Evolutionary conservation across 2,797 vertebrate species (phyloP).

Genomic region (Menidia menidia): DNA sequence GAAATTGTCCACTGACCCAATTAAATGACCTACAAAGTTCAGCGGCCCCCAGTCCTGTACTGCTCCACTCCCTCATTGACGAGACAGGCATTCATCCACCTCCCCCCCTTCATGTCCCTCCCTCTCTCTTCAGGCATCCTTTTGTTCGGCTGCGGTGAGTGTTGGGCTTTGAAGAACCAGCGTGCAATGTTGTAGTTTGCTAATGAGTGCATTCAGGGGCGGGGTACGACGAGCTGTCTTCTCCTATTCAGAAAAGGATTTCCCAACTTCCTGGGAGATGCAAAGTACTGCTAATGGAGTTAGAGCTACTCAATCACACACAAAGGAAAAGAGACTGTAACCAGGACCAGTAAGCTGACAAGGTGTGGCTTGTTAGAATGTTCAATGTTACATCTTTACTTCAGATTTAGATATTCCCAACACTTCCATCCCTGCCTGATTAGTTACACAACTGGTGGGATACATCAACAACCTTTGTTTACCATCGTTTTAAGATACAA

Average conservation of each 20-base stretch:
- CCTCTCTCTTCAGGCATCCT: slow-evolving; percentile 53
- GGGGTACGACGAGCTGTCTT: slow-evolving; percentile 33
- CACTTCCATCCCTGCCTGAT: slow-evolving; percentile 1
- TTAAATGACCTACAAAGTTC: slow-evolving; percentile 84
- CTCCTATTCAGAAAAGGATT: slow-evolving; percentile 53
- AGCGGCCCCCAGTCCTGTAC: slow-evolving; percentile 28
- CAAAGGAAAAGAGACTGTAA: slow-evolving; percentile 55
- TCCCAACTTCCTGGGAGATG: slow-evolving; percentile 62
- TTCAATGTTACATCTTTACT: slow-evolving; percentile 2
- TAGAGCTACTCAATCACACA: slow-evolving; percentile 53
- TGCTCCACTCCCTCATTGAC: slow-evolving; percentile 59
- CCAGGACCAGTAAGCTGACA: slow-evolving; percentile 42
- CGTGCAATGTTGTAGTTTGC: slow-evolving; percentile 39
- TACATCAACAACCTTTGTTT: neutral
- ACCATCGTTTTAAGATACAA: neutral
- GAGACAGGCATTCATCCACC: slow-evolving; percentile 49
- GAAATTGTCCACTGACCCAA: slow-evolving; percentile 80
- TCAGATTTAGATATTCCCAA: neutral
- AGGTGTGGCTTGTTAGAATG: slow-evolving; percentile 26
- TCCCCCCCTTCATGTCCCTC: slow-evolving; percentile 50
- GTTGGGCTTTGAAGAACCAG: slow-evolving; percentile 29
- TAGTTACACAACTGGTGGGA: slow-evolving; percentile 10
- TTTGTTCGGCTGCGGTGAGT: slow-evolving; percentile 60
- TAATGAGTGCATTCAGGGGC: slow-evolving; percentile 72
- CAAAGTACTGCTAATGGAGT: slow-evolving; percentile 58